Conservation (phyloP, 2,797 vertebrate species). For the Enteromius radiatus region DNA sequence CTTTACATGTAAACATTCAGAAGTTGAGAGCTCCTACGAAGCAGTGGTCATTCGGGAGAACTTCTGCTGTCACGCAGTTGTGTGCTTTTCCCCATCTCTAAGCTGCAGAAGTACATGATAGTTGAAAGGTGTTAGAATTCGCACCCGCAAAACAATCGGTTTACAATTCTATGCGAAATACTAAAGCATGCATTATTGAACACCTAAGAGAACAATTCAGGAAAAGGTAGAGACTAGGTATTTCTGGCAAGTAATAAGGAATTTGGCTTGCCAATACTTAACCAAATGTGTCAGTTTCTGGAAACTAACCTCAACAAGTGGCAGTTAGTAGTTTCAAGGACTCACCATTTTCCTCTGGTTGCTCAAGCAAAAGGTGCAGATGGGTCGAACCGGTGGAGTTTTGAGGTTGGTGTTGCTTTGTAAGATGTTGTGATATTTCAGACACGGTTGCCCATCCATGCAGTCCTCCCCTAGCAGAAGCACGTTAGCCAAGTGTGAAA, state of each 20-base stretch:
- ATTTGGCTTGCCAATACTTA: neutral
- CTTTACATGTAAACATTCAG: constrained; percentile 74
- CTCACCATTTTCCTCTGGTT: constrained; percentile 88
- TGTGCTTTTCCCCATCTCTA: constrained; percentile 79
- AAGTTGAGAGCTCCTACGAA: constrained; percentile 30
- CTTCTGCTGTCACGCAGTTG: constrained; percentile 66
- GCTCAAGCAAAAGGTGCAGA: constrained; percentile 92
- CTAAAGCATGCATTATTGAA: neutral
- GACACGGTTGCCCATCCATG: constrained; percentile 78
- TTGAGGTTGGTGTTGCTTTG: constrained; percentile 64
- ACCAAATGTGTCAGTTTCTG: too few species aligned
- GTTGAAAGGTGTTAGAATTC: constrained; percentile 39
- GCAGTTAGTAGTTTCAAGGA: neutral
- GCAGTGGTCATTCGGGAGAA: constrained; percentile 42
- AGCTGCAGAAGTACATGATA: constrained; percentile 72
- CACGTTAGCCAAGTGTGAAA: constrained; percentile 88
- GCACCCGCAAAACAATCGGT: neutral
- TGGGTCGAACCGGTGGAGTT: constrained; percentile 76
- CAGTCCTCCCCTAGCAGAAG: constrained; percentile 82
- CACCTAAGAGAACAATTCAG: neutral
- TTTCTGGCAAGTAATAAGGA: neutral
- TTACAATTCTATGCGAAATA: neutral
- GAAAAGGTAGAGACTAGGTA: neutral
- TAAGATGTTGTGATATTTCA: constrained; percentile 75
- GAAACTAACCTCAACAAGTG: neutral